phyloP scores from a whole-genome alignment of 2,113 vertebrate genomes.

The Paradisaea rubra region DNA sequence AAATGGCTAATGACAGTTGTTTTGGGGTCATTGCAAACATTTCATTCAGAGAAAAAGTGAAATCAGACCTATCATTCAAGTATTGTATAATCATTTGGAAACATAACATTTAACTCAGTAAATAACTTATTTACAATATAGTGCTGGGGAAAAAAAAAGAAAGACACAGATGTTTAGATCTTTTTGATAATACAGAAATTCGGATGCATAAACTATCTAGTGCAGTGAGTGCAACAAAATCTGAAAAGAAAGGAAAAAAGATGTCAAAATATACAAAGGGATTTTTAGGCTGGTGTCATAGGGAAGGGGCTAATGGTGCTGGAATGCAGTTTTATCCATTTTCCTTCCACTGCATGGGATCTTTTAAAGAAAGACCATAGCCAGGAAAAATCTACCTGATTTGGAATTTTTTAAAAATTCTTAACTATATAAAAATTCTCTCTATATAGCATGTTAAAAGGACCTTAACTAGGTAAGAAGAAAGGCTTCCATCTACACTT shows the following conservation, averaged over 20 bases:
- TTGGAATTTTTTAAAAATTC: neutral
- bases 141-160: accelerated
- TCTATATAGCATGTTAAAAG: neutral
- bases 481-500: neutral
- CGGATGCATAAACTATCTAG: neutral
- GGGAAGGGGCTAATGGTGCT: neutral
- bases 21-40: neutral
- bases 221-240: neutral
- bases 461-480: neutral
- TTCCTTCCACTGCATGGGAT: neutral
- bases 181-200: neutral
- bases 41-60: neutral
- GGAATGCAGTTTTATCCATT: neutral
- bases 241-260: neutral
- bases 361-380: neutral
- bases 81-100: neutral
- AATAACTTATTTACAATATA: neutral
- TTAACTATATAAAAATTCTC: neutral
- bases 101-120: neutral
- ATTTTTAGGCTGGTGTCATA: neutral
- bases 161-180: neutral
- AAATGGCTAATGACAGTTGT: neutral
- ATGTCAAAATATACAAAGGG: neutral
- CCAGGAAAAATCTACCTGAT: neutral
- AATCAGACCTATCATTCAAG: neutral